Base-by-base conservation (phyloP, 2,888 invertebrate species). In the Galerucella calmariensis region DNA sequence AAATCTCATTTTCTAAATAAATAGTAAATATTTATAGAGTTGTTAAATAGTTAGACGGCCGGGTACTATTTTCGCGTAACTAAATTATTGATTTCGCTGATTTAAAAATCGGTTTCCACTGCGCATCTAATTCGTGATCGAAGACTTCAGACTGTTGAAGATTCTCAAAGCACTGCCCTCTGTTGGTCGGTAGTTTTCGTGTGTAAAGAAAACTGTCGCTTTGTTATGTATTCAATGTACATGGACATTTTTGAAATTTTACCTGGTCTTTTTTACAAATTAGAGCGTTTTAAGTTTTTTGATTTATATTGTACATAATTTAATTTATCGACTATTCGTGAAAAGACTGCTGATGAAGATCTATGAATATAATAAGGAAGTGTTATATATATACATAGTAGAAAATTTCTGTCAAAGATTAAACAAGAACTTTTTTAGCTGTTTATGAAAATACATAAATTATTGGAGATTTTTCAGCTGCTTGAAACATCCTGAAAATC, bases 271-370 rank as follows among this genome's bases (percentile, higher is more conserved):
- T 61, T 56, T 77, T 20, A 16, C 16, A 65, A 46, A 16, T 16
- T 35, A 73, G 67, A 75, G 67, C 77, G 73, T 72, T 74, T 70
- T 48, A 62, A 62, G 62, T 70, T 62, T 68, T 68, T 14, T 59
- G 14, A 44, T 69, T 63, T 69, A 6, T 69, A 27, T 46, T 63
- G 63, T 63, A 63, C 8, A 53, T 71, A 70, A 53, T 51, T 70
- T 70, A 48, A 71, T 71, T 71, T 71, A 71, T 71, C 56, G 58
- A 65, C 12, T 20, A 10, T 65, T 58, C 65, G 35, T 20, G n/a
- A 27, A 27, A 75, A 75, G 75, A 75, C 75, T 75, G 75, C 72
- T 62, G 56, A 61, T 56, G 27, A 72, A 59, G 75, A 74, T 75
- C 72, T 75, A 70, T 67, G 20, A 72, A 71, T 69, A 20, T 56